These are phyloP conservation scores for Molossus molossus DNA, from an alignment of 2,797 vertebrate genomes.

Conservation along the genomic window DNA sequence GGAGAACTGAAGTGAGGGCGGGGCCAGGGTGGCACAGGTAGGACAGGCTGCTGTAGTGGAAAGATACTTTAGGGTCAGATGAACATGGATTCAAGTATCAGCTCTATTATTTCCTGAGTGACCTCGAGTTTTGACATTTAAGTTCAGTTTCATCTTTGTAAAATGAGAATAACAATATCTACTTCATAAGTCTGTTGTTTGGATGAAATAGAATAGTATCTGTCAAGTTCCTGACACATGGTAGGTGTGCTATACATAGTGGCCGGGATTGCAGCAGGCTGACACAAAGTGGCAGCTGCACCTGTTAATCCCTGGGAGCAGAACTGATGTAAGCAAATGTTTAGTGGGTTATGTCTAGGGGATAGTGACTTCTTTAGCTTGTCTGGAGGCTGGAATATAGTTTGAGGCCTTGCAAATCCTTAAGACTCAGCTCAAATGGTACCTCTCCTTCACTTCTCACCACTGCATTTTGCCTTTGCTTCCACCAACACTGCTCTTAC, in stretches of 20 bases:
- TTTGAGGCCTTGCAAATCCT: background rate
- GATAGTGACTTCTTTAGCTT: background rate
- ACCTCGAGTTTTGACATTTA: conserved; percentile 10
- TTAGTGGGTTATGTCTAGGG: background rate
- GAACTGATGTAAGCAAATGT: background rate
- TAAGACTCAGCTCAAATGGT: background rate
- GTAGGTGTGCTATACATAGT: background rate
- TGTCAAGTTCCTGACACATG: background rate
- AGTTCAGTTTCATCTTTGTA: conserved; percentile 21
- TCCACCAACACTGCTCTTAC: background rate
- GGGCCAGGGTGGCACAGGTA: background rate
- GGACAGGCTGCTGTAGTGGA: background rate
- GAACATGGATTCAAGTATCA: background rate
- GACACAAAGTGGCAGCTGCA: background rate
- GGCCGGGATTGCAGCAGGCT: background rate
- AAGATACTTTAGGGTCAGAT: conserved; percentile 23
- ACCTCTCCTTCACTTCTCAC: background rate
- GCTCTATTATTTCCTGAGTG: conserved; percentile 13
- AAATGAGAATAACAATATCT: background rate
- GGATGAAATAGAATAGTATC: background rate
- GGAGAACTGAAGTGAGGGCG: background rate
- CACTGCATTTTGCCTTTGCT: background rate
- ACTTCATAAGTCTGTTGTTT: background rate
- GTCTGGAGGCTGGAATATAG: background rate
- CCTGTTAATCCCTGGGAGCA: background rate